A percentile compares a stretch with the other conserved stretches of the same genome.
Evolutionary conservation across 2,113 vertebrate species (phyloP).

Genomic region (Apteryx mantelli): DNA sequence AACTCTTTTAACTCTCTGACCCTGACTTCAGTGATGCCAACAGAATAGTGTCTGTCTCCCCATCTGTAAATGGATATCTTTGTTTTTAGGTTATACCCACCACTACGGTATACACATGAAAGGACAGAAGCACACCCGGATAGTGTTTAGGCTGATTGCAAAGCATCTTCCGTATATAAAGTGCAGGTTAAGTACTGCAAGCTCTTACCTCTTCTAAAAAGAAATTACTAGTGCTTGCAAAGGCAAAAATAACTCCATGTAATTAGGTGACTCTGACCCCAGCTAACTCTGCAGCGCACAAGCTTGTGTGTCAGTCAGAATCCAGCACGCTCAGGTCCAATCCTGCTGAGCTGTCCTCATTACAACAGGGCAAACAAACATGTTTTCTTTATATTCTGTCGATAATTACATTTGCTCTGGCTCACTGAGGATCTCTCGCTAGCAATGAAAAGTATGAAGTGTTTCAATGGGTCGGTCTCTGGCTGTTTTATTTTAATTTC

Average conservation of each 20-base stretch:
- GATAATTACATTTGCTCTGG: conserved; percentile 56
- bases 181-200: background rate
- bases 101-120: background rate
- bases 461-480: conserved; percentile 42
- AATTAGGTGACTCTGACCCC: conserved; percentile 18
- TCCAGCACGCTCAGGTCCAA: background rate
- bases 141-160: background rate
- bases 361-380: conserved; percentile 42
- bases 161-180: conserved; percentile 7
- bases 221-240: conserved; percentile 20
- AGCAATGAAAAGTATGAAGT: conserved; percentile 19
- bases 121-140: background rate
- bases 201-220: background rate
- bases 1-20: background rate
- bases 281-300: background rate
- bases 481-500: conserved; percentile 47
- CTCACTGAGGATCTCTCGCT: conserved; percentile 31
- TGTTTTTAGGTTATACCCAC: background rate
- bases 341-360: conserved; percentile 47
- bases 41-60: background rate
- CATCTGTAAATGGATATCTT: background rate
- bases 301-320: background rate
- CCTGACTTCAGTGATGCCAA: background rate
- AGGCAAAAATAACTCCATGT: background rate
- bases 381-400: conserved; percentile 29